A percentile compares a stretch with the other conserved stretches of the same genome.
These are phyloP conservation scores for Aurelia sp. DNA, from an alignment of 30 jellyfish, hydroid and myxozoan genomes.

Conservation along the genomic window DNA sequence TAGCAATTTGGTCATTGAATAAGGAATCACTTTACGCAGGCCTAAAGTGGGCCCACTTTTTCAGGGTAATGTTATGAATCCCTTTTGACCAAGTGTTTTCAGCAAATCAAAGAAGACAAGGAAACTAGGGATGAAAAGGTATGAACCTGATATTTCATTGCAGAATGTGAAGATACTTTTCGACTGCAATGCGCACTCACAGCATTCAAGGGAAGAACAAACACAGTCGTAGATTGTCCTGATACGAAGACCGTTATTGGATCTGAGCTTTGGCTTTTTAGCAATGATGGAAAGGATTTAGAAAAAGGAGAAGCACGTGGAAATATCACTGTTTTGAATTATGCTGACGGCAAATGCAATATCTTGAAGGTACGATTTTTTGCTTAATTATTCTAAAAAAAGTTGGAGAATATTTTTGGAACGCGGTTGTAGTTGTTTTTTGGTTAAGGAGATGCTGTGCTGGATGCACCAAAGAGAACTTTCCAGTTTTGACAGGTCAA, in stretches of 20 bases:
- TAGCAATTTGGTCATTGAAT: too few relatives aligned
- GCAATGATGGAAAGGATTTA: slow-evolving; percentile 47
- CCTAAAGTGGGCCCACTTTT: too few relatives aligned
- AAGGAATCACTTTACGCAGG: too few relatives aligned
- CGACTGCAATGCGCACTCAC: slow-evolving; percentile 75
- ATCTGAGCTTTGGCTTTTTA: slow-evolving; percentile 89
- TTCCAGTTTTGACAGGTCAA: too few relatives aligned
- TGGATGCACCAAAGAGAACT: too few relatives aligned
- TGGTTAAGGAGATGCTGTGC: too few relatives aligned
- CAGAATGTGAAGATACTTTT: slow-evolving; percentile 81
- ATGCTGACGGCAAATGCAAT: slow-evolving; percentile 81
- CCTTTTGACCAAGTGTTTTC: too few relatives aligned
- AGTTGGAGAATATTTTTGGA: too few relatives aligned
- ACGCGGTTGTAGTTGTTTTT: too few relatives aligned
- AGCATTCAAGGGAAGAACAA: slow-evolving; percentile 36
- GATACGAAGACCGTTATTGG: slow-evolving; percentile 79
- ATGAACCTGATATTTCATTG: background rate
- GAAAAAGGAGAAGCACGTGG: slow-evolving; percentile 31
- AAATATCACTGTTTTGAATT: slow-evolving; percentile 77
- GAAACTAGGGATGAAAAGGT: too few relatives aligned
- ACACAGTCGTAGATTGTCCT: slow-evolving; percentile 32
- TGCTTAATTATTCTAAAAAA: background rate
- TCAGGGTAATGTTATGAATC: too few relatives aligned
- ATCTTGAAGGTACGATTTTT: slow-evolving; percentile 56
- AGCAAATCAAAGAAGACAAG: too few relatives aligned